A percentile compares a stretch with the other conserved stretches of the same genome.
Evolutionary conservation across 2,113 vertebrate species (phyloP).

Genomic region (Urocitellus parryii): DNA sequence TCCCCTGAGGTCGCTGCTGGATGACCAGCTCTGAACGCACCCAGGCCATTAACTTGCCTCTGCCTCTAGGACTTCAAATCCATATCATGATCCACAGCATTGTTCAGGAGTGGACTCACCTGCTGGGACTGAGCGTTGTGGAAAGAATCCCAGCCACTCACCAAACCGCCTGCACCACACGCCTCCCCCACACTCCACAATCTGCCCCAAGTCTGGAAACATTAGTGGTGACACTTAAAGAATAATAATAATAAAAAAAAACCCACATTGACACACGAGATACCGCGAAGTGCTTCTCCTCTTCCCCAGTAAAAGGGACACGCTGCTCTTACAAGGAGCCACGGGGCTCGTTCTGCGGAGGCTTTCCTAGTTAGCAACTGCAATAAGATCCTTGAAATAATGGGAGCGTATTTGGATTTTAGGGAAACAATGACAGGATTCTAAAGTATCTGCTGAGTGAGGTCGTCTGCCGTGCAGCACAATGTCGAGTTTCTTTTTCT

Average conservation of each 20-base stretch:
- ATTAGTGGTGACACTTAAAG: background rate
- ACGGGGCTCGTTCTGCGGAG: background rate
- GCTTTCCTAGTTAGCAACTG: background rate
- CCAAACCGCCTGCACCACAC: background rate
- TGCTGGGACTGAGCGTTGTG: background rate
- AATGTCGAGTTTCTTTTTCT: background rate
- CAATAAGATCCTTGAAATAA: conserved; percentile 51
- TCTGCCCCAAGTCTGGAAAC: conserved; percentile 13
- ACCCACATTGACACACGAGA: background rate
- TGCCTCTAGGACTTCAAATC: background rate
- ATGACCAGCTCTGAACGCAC: background rate
- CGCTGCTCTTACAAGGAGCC: conserved; percentile 16
- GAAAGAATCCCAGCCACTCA: background rate
- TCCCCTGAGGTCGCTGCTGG: background rate
- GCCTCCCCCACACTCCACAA: background rate
- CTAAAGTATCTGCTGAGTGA: conserved; percentile 69
- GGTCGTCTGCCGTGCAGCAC: conserved; percentile 21
- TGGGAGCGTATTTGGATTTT: background rate
- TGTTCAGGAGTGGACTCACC: accelerated
- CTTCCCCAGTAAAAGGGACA: conserved; percentile 45
- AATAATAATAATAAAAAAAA: background rate
- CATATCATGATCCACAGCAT: accelerated
- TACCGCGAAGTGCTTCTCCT: background rate
- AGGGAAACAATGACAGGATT: conserved; percentile 70
- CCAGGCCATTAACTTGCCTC: background rate